Evolutionary conservation across 2,797 vertebrate genomes (phyloP), one percentile per base, ranked within the genome.

Genomic region (Lates japonicus): DNA sequence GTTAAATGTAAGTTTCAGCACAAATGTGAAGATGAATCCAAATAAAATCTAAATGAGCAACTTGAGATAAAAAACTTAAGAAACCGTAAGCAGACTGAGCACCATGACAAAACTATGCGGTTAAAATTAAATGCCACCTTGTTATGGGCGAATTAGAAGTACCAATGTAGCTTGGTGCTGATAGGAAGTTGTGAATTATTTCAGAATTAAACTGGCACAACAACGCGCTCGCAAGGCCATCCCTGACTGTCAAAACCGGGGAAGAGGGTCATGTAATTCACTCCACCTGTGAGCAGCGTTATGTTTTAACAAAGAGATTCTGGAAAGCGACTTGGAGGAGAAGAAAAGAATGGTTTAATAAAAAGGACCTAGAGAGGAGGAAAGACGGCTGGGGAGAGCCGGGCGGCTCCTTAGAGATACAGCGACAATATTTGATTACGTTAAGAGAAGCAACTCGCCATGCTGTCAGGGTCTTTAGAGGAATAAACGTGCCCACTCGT

Each of bases 361-460:
- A 88, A 88, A 92, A 87, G 65, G 64, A 68, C 25, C 2, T 61
- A 75, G 33, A 62, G 78, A 82, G 75, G 80, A 79, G 82, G 76
- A 84, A 75, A 81, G 78, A 74, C 14, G 25, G 73, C 41, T n/a
- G 68, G 54, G 79, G 76, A 66, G 65, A 74, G 74, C 19, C n/a
- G n/a, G 0, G 62, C n/a, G 49, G 49, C 29, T 87, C 87, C 87
- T 86, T 8, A 7, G 88, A 92, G 88, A 91, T n/a, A n/a, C 79
- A 44, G 58, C 22, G 44, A 89, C 90, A 93, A 86, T 78, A 86
- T 89, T 89, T 92, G n/a, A n/a, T n/a, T n/a, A n/a, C n/a, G n/a
- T n/a, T n/a, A n/a, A n/a, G n/a, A n/a, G n/a, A n/a, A n/a, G n/a
- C n/a, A n/a, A 90, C 87, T 86, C 82, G 76, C 86, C 77, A 71